Evolutionary conservation across 2,113 vertebrate genomes (phyloP), one percentile per base, ranked within the genome.

Genomic region (Neoarius graeffei): DNA sequence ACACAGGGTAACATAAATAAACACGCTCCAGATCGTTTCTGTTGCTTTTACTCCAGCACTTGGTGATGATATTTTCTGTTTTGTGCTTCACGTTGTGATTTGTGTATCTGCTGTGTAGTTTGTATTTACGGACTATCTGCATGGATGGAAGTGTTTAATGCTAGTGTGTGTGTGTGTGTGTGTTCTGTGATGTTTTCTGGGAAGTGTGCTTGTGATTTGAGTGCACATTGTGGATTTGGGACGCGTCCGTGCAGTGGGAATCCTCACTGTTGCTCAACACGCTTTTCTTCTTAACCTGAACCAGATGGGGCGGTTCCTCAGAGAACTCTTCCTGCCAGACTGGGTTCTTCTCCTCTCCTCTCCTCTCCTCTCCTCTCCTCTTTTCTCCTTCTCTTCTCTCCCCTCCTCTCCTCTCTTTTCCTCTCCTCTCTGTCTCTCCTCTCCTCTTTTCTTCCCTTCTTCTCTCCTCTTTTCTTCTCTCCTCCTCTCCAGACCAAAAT

Each of bases 281-380:
- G 50, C 50, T 79, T 79, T 79, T 76, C 42, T 79, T 79, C 74
- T 79, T 79, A 79, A 79, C 74, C 74, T 79, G 50, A 79, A 79
- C 74, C 74, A 79, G 74, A 79, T 79, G 74, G 50, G 74, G 42
- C 42, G 20, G 74, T 79, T 79, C 74, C 50, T 79, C 74, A 0
- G 50, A n/a, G 74, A 79, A n/a, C 74, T 25, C 23, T n/a, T 23
- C 2, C 74, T 54, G 50, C 50, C 74, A 15, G 10, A 52, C 3
- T 6, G 1, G 50, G 42, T 76, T 76, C 73, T 1, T 52, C 35
- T 77, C 71, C 30, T 74, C 35, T 74, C 20, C 17, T 42, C 67
- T 17, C 42, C 42, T 35, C 71, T 73, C 2, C 7, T 67, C 64
- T 27, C 1, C 0, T 62, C 60, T 7, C 20, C 60, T 62, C 20